Conservation (phyloP, 2,113 vertebrate genomes). For the Ginglymostoma cirratum region DNA sequence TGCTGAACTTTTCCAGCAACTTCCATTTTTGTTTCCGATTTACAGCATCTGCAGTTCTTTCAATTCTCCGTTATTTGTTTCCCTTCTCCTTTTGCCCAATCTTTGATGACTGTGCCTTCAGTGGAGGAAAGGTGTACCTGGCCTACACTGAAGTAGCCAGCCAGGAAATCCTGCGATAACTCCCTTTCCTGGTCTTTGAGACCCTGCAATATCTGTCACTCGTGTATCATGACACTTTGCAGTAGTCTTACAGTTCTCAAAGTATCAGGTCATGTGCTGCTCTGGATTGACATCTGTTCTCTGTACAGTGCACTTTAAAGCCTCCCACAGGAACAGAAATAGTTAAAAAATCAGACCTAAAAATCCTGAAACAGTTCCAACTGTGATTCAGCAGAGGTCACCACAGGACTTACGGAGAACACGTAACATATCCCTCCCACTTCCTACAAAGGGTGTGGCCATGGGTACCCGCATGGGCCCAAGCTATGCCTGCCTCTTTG, state of each 20-base stretch:
- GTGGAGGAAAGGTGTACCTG: background rate
- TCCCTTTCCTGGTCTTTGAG: background rate
- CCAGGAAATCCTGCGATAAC: background rate
- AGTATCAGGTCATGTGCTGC: background rate
- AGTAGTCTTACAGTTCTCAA: background rate
- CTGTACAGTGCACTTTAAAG: background rate
- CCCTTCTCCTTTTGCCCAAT: background rate
- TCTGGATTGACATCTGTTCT: background rate
- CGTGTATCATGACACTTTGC: background rate
- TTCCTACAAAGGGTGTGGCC: too few species aligned
- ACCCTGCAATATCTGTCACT: background rate
- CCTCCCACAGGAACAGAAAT: background rate
- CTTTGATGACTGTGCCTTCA: background rate
- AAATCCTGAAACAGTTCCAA: background rate
- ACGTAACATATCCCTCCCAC: too few species aligned
- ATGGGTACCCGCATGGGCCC: too few species aligned
- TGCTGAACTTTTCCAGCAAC: too few species aligned
- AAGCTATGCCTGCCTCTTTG: too few species aligned
- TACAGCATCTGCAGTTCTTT: too few species aligned
- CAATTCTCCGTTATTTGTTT: background rate
- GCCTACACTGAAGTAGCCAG: background rate
- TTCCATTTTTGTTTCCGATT: too few species aligned
- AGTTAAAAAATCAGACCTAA: background rate
- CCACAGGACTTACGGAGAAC: background rate
- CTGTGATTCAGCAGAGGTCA: background rate